Base-by-base conservation (phyloP, 2,888 invertebrate genomes). In the Platypus cylindrus region DNA sequence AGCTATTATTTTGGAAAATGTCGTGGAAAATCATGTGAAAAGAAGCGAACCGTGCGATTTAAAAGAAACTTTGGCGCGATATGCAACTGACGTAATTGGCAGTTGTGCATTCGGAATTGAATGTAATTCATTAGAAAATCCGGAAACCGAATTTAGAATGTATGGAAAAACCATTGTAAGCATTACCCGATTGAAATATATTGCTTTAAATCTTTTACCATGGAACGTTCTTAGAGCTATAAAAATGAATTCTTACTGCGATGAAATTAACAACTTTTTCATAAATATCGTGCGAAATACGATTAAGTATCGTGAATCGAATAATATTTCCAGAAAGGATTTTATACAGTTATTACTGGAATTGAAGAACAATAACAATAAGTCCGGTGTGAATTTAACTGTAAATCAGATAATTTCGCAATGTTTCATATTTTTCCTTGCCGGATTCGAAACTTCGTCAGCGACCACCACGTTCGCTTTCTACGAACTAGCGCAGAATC, bases 91-190 rank as follows among this genome's bases (percentile, higher is more conserved):
- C 46, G 65, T 71, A 3, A 68, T 71, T 14, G 68, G 67, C 1
- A 66, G 64, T 30, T 64, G 67, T 33, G 71, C 68, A 8, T 73
- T 72, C 49, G 72, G 71, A 16, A 59, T 73, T 4, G 67, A 71
- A 39, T 66, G 67, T 41, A 66, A 71, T 45, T 65, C 67, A 17
- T 63, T 71, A 32, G 59, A 62, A 31, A 60, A 68, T 50, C 58
- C 64, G 0, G 55, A 67, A 39, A 64, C 67, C 0, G 64, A 67
- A 37, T 71, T 72, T 49, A 35, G 47, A 30, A 32, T 44, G 29
- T 46, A 45, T 23, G 50, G 49, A 1, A 38, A 49, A 46, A 33
- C 31, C 48, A 8, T 43, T 23, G 40, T 38, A 11, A 12, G 12
- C 8, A 9, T 5, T 9, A 12, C 14, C 8, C 9, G 8, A 7